phyloP scores from a whole-genome alignment of 2,888 invertebrate species.

The Drosophila crucigera region DNA sequence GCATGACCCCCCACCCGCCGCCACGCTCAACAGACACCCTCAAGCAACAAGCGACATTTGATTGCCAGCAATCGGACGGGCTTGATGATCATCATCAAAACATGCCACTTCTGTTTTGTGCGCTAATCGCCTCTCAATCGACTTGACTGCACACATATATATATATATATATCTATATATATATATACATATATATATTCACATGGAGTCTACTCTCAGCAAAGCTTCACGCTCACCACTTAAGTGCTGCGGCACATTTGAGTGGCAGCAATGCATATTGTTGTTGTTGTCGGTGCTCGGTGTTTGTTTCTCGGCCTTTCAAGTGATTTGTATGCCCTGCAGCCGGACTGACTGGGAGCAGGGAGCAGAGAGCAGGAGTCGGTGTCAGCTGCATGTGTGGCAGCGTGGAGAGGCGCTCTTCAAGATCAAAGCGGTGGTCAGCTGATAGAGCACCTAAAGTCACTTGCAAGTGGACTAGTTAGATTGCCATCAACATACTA shows the following conservation, averaged over 20 bases:
- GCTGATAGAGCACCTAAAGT: slow-evolving; percentile 25
- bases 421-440: slow-evolving; percentile 58
- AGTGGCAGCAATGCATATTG: slow-evolving; percentile 60
- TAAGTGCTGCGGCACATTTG: slow-evolving; percentile 72
- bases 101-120: slow-evolving; percentile 79
- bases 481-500: background rate
- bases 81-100: slow-evolving; percentile 76
- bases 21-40: background rate
- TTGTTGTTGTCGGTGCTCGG: slow-evolving; percentile 60
- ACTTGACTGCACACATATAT: slow-evolving; percentile 46
- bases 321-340: slow-evolving; percentile 59
- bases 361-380: background rate
- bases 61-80: slow-evolving; percentile 75
- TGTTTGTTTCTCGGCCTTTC: slow-evolving; percentile 61
- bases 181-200: no score
- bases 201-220: slow-evolving; percentile 6
- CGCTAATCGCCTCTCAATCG: slow-evolving; percentile 78
- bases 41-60: slow-evolving; percentile 62
- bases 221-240: slow-evolving; percentile 56
- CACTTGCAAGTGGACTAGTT: slow-evolving; percentile 8
- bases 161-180: no score
- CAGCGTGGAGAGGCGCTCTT: slow-evolving; percentile 23
- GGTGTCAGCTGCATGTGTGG: slow-evolving; percentile 12
- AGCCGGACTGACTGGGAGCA: slow-evolving; percentile 10
- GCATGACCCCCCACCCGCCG: background rate